These are phyloP conservation scores for Ophonus ardosiacus DNA, from an alignment of 2,888 invertebrate species.

Conservation along the genomic window DNA sequence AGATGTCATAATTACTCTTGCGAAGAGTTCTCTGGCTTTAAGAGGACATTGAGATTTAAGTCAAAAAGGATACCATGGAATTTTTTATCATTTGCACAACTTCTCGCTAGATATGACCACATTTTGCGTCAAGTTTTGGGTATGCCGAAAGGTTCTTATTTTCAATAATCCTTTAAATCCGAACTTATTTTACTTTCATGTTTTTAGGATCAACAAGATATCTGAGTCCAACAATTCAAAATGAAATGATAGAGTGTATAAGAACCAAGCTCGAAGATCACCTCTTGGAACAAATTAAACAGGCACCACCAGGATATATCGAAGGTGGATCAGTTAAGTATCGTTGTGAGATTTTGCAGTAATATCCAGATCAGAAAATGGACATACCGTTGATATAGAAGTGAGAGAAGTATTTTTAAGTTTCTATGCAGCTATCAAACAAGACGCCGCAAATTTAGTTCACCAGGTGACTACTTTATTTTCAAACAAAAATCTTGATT, in stretches of 20 bases:
- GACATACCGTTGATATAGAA: constrained; percentile 65
- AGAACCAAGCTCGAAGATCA: background rate
- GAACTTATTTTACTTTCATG: background rate
- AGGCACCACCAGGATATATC: background rate
- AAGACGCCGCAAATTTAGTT: constrained; percentile 59
- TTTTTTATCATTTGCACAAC: constrained; percentile 67
- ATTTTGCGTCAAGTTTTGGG: constrained; percentile 68
- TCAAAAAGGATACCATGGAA: constrained; percentile 64
- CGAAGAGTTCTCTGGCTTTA: constrained; percentile 65
- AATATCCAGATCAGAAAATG: background rate
- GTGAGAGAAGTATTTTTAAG: constrained; percentile 67
- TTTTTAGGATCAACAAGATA: background rate
- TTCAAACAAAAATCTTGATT: constrained; percentile 68
- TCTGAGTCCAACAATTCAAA: background rate
- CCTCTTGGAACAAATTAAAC: background rate
- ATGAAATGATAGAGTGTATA: background rate
- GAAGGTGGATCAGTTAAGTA: constrained; percentile 32
- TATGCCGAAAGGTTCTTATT: constrained; percentile 65
- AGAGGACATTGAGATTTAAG: constrained; percentile 62
- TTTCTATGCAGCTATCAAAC: constrained; percentile 63
- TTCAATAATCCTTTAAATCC: background rate
- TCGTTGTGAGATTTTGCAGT: constrained; percentile 67
- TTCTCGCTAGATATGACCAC: constrained; percentile 68
- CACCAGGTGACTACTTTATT: constrained; percentile 49
- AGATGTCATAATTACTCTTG: constrained; percentile 64